These are phyloP conservation scores for Mesorhabditis sp. DNA, from an alignment of 2,888 invertebrate species.

Conservation along the genomic window DNA sequence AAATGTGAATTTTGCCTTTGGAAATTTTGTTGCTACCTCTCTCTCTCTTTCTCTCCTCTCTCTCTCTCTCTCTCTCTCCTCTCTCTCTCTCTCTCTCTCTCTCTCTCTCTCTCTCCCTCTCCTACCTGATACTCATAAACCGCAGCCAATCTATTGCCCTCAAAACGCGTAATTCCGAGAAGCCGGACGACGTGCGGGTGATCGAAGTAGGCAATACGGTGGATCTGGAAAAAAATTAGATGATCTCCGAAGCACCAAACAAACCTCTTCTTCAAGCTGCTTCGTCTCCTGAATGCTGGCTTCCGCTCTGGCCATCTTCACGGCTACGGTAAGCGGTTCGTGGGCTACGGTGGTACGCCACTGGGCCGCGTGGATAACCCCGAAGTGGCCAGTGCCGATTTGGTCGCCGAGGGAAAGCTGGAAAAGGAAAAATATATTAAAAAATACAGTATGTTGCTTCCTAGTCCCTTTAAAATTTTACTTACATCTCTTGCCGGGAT, in stretches of 20 bases:
- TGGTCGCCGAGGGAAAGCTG: neutral
- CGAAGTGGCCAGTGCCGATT: slow-evolving; percentile 87
- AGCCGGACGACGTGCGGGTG: slow-evolving; percentile 94
- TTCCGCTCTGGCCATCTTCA: slow-evolving; percentile 29
- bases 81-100: too few species aligned
- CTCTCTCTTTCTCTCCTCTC: neutral
- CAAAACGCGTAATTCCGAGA: slow-evolving; percentile 70
- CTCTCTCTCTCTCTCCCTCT: too few species aligned
- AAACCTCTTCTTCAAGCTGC: slow-evolving; percentile 34
- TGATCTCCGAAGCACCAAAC: neutral
- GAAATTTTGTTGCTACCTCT: too few species aligned
- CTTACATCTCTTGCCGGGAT: slow-evolving; percentile 28
- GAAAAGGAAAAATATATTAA: neutral
- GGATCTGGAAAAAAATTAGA: neutral
- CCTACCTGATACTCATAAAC: slow-evolving; percentile 26
- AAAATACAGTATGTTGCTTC: too few species aligned
- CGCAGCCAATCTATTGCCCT: slow-evolving; percentile 10
- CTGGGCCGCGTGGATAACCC: slow-evolving; percentile 59
- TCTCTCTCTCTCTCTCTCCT: too few species aligned
- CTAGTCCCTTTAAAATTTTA: neutral
- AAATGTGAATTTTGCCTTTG: neutral
- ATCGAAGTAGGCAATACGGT: slow-evolving; percentile 77
- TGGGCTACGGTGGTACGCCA: slow-evolving; percentile 24
- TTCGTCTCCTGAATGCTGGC: slow-evolving; percentile 30
- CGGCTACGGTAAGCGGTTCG: slow-evolving; percentile 30